Evolutionary conservation across 1,140 invertebrate genomes (phyloP), one percentile per base, ranked within the genome.

Genomic region (Kradibia gibbosae): DNA sequence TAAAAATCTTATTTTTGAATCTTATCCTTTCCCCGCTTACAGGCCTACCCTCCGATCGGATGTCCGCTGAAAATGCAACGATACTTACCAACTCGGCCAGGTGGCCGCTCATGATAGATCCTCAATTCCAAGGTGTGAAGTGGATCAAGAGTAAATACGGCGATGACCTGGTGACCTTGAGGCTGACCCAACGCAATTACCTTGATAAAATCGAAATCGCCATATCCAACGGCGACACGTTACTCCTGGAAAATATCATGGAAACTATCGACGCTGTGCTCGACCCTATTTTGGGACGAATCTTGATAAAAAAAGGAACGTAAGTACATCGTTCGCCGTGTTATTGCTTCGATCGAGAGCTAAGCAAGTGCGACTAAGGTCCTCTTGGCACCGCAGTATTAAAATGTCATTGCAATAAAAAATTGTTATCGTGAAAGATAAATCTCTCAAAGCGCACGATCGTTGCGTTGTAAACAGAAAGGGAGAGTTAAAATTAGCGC

Each of bases 51-150:
- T 95, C 94, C 78, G 98, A 99, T 89, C 92, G 95, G 70, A 98
- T 98, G 96, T 98, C 97, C 10, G 94, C 96, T 0, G 98, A 99
- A 91, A 99, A 99, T 90, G 98, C 98, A 8, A 97, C 96, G 8
- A 98, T 99, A 85, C 92, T 99, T 22, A 95, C 94, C 2, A 97
- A 96, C 89, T 97, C 97, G 0, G 94, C 96, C 62, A 92, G 98
- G 60, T 99, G 98, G 97, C 97, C 98, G 0, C 91, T 99, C 0
- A 97, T 99, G 93, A 98, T 99, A 83, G 98, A 99, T 92, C 98
- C 98, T 4, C 96, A 97, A 87, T 85, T 95, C 87, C 96, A 98
- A 93, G 98, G 97, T 8, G 94, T 98, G n/a, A 98, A 98, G 89
- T 99, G 98, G 98, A 98, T 99, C 65, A 98, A 98, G 91, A 95